A percentile compares a stretch with the other conserved stretches of the same genome.
These are phyloP conservation scores for Hiodon alosoides DNA, from an alignment of 2,113 vertebrate species.

Conservation along the genomic window DNA sequence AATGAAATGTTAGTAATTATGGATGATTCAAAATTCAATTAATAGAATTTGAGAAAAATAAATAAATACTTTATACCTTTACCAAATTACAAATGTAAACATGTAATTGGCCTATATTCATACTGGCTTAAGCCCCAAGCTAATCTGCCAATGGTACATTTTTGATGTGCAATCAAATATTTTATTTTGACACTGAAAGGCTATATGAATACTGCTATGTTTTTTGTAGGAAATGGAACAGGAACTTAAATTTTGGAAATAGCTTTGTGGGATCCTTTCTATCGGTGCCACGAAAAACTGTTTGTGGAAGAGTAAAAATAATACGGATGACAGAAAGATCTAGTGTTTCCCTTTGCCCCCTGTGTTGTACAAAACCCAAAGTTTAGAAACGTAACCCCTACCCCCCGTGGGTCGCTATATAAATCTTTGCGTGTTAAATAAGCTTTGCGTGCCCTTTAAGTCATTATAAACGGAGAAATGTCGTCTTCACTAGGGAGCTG, in stretches of 20 bases:
- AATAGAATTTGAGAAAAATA: no score
- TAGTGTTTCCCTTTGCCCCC: constrained; percentile 48
- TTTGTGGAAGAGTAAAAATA: constrained; percentile 11
- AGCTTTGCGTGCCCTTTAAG: constrained; percentile 54
- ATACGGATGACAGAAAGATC: constrained; percentile 60
- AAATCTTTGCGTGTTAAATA: constrained; percentile 66
- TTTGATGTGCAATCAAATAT: background rate
- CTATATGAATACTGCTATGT: background rate
- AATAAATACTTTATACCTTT: background rate
- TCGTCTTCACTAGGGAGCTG: background rate
- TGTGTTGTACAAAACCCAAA: constrained; percentile 12
- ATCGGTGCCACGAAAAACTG: background rate
- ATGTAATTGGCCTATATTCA: no score
- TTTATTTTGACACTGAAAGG: background rate
- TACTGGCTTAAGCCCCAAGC: background rate
- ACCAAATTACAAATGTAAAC: background rate
- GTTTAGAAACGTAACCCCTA: constrained; percentile 8
- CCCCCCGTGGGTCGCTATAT: constrained; percentile 59
- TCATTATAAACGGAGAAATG: constrained; percentile 44
- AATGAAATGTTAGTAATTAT: no score
- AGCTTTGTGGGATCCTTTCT: background rate
- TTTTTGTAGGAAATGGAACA: background rate
- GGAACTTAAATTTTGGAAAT: background rate
- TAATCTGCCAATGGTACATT: background rate
- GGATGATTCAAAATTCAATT: no score